These are phyloP conservation scores for Scomber japonicus DNA, from an alignment of 2,113 vertebrate genomes.

Conservation along the genomic window DNA sequence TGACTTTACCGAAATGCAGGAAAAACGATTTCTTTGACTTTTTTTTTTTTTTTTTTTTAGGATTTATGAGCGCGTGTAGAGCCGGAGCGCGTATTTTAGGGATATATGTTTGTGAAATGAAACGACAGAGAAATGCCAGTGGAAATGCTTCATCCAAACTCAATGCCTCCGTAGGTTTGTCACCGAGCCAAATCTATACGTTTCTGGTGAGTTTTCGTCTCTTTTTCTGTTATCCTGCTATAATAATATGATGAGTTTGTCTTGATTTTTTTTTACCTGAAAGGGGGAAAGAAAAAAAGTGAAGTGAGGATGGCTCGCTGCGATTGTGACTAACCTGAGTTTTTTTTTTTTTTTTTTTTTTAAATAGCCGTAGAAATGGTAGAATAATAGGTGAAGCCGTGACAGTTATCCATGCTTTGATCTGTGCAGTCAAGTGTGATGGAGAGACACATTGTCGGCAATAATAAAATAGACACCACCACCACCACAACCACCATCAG, in stretches of 20 bases:
- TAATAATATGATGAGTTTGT: neutral
- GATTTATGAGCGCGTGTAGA: neutral
- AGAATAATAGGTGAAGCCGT: conserved; percentile 45
- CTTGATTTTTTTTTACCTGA: no score
- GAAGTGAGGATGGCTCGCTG: neutral
- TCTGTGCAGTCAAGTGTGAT: conserved; percentile 64
- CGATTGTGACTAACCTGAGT: neutral
- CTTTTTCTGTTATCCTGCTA: neutral
- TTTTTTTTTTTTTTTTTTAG: conserved; percentile 1
- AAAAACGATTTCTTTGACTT: neutral
- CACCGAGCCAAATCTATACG: conserved; percentile 65
- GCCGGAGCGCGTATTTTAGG: conserved; percentile 5
- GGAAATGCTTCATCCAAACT: conserved; percentile 80
- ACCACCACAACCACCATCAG: no score
- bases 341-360: neutral
- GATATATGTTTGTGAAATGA: conserved; percentile 46
- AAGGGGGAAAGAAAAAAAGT: neutral
- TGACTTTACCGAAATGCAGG: conserved; percentile 21
- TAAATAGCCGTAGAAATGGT: conserved; percentile 25
- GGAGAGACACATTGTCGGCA: conserved; percentile 38
- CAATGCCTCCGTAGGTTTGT: conserved; percentile 84
- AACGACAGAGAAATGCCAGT: conserved; percentile 77
- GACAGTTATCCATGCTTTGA: conserved; percentile 60
- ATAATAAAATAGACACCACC: neutral
- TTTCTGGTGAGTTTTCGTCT: conserved; percentile 77